Conservation (phyloP, 2,888 invertebrate genomes). For the Tipula unca region DNA sequence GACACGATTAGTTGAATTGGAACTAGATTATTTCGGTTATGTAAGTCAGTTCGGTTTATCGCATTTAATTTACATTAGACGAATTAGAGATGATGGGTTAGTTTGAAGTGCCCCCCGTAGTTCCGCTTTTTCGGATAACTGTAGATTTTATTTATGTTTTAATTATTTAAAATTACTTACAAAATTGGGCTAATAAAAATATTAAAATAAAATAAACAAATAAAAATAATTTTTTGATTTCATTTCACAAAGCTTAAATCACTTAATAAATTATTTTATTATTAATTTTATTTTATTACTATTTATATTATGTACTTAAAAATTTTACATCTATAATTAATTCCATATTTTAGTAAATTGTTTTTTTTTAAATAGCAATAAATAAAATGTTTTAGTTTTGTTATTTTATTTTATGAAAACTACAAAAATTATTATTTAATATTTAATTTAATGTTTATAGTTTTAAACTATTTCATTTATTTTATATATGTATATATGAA, state of each 20-base stretch:
- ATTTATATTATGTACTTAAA: background rate
- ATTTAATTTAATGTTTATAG: background rate
- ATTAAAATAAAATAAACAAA: too few relatives aligned
- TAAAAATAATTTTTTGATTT: background rate
- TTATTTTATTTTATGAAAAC: background rate
- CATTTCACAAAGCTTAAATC: background rate
- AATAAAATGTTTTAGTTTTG: background rate
- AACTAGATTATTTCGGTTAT: too few relatives aligned
- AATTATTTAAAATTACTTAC: too few relatives aligned
- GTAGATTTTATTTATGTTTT: too few relatives aligned
- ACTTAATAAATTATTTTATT: background rate
- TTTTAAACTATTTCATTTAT: background rate
- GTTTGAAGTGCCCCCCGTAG: too few relatives aligned
- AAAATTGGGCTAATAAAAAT: too few relatives aligned
- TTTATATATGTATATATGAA: too few relatives aligned
- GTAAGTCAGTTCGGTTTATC: too few relatives aligned
- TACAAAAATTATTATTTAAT: background rate
- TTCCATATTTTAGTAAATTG: background rate
- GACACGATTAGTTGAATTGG: too few relatives aligned
- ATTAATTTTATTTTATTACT: background rate
- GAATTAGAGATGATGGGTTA: too few relatives aligned
- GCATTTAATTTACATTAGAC: too few relatives aligned
- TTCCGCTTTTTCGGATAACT: too few relatives aligned
- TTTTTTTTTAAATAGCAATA: background rate
- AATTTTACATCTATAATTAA: background rate